Conservation (phyloP, 2,113 vertebrate genomes). For the Pterocles gutturalis region DNA sequence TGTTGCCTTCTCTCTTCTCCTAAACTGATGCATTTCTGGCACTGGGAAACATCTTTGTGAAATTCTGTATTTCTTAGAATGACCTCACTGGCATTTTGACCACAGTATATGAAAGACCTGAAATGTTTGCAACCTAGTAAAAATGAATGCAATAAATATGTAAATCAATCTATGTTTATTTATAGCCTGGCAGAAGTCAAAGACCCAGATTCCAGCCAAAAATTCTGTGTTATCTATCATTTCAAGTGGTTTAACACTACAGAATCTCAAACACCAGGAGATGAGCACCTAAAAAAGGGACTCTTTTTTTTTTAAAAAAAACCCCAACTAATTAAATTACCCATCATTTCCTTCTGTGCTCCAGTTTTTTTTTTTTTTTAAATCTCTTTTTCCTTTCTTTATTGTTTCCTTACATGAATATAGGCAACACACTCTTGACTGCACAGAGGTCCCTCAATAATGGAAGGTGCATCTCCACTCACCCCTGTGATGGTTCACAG, state of each 20-base stretch:
- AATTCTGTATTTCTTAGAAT: slow-evolving; percentile 43
- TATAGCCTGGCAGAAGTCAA: slow-evolving; percentile 59
- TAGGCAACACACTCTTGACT: neutral
- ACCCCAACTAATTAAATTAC: neutral
- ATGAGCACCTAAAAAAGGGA: neutral
- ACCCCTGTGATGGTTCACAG: neutral
- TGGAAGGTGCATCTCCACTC: neutral
- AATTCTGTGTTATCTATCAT: slow-evolving; percentile 16
- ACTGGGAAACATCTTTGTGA: neutral
- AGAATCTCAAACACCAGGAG: slow-evolving; percentile 30
- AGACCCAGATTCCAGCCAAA: slow-evolving; percentile 40
- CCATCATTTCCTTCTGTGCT: neutral
- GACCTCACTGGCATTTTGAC: slow-evolving; percentile 49
- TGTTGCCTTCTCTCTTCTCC: neutral
- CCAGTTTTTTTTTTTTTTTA: neutral
- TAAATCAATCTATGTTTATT: slow-evolving; percentile 72
- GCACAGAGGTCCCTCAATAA: neutral
- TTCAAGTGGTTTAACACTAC: slow-evolving; percentile 40
- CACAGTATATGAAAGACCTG: neutral
- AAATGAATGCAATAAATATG: slow-evolving; percentile 68
- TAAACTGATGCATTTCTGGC: neutral
- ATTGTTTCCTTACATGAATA: neutral
- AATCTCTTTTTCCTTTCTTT: neutral
- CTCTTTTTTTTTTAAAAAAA: neutral
- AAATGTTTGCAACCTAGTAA: slow-evolving; percentile 13